A percentile compares a stretch with the other conserved stretches of the same genome.
Conservation (phyloP, 2,888 invertebrate genomes). For the Rhamphomyia laevipes region DNA sequence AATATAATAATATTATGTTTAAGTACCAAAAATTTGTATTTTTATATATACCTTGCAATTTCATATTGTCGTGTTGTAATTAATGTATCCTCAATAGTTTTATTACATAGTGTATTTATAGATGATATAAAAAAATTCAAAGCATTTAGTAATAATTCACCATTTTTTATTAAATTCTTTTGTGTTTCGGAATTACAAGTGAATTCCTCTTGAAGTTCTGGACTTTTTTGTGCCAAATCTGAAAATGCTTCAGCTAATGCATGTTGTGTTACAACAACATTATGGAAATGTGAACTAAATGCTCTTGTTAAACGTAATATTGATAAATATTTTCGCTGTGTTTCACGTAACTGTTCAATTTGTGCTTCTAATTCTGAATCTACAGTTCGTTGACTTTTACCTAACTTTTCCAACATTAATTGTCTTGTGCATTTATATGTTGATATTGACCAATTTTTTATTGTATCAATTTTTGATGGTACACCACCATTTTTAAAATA, state of each 20-base stretch:
- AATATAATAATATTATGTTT: background rate
- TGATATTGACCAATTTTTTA: conserved; percentile 95
- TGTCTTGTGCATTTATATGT: conserved; percentile 98
- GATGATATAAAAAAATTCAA: conserved; percentile 94
- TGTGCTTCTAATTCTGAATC: conserved; percentile 89
- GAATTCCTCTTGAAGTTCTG: conserved; percentile 90
- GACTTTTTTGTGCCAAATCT: conserved; percentile 90
- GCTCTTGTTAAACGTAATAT: conserved; percentile 76
- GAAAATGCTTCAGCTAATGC: conserved; percentile 88
- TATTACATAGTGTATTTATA: conserved; percentile 90
- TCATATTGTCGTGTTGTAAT: conserved; percentile 53
- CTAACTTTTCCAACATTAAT: conserved; percentile 89
- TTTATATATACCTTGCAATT: conserved; percentile 42
- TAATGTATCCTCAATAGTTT: conserved; percentile 91
- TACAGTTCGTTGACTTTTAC: conserved; percentile 82
- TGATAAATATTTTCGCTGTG: conserved; percentile 83
- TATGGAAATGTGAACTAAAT: conserved; percentile 77
- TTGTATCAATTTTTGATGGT: conserved; percentile 76
- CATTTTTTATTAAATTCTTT: conserved; percentile 83
- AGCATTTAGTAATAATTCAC: conserved; percentile 82
- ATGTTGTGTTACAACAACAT: conserved; percentile 77
- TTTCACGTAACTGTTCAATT: conserved; percentile 85
- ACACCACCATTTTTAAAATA: conserved; percentile 39
- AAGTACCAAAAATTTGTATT: background rate
- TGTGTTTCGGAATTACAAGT: conserved; percentile 94